Conservation (phyloP, 2,888 invertebrate species). For the Drosophila borborema region DNA sequence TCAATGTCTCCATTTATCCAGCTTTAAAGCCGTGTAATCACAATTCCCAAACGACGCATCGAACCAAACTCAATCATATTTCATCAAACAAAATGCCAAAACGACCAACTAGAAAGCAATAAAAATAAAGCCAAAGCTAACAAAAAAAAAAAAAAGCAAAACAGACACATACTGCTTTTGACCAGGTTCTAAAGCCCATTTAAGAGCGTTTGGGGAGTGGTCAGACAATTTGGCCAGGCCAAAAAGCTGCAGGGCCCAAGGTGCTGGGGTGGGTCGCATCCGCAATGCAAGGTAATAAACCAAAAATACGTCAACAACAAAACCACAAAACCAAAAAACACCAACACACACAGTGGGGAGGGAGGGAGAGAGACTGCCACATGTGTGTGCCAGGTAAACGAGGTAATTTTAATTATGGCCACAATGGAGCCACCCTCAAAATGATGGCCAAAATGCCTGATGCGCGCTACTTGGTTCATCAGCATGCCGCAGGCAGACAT, state of each 20-base stretch:
- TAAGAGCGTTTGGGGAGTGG: conserved; percentile 40
- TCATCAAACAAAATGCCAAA: conserved; percentile 66
- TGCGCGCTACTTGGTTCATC: conserved; percentile 59
- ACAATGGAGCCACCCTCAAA: conserved; percentile 52
- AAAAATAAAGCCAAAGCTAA: conserved; percentile 43
- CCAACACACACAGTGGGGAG: background rate
- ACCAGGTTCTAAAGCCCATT: conserved; percentile 25
- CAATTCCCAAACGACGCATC: conserved; percentile 28
- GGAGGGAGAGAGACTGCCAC: conserved; percentile 10
- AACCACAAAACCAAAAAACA: conserved; percentile 61
- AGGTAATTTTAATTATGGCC: conserved; percentile 80
- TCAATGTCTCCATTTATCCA: conserved; percentile 2
- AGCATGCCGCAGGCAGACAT: conserved; percentile 56
- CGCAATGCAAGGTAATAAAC: conserved; percentile 80
- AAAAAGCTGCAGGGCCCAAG: conserved; percentile 27
- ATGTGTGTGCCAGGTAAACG: conserved; percentile 65
- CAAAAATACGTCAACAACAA: conserved; percentile 76
- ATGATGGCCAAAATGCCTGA: conserved; percentile 38
- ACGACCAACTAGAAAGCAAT: conserved; percentile 57
- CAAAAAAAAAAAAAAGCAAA: conserved; percentile 10
- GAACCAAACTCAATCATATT: conserved; percentile 68
- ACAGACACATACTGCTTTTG: conserved; percentile 17
- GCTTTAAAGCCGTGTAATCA: conserved; percentile 8
- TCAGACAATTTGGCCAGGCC: conserved; percentile 62
- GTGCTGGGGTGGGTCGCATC: conserved; percentile 55